Evolutionary conservation across 2,797 vertebrate genomes (phyloP), one percentile per base, ranked within the genome.

Genomic region (Sebastes cheni): DNA sequence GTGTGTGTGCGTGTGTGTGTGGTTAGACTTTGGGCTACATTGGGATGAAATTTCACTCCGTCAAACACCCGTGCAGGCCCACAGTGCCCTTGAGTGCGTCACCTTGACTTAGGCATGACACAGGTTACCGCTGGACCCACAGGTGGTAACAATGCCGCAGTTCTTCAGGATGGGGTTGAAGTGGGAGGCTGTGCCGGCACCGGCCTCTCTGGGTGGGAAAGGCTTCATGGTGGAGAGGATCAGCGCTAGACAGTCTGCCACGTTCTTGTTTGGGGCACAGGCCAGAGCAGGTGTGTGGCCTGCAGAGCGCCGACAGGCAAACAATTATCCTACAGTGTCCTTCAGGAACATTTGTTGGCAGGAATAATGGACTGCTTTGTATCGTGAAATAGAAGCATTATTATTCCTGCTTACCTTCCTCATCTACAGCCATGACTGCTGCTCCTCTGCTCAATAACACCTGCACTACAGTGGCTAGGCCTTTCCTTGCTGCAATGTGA

Each of bases 151-250:
- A 2, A 97, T 97, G 90, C 96, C 89, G 77, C 97, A 99, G 95
- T 98, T 97, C 93, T 98, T 98, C 90, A 98, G 95, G 94, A 96
- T 96, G 94, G 97, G 95, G 95, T 96, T 96, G 93, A 98, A 98
- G 88, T 95, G 95, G 83, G 97, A 85, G 29, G 86, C 55, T 10
- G 95, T 82, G 6, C 75, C 68, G 1, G 61, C 6, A 7, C 81
- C 62, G 23, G 96, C 91, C 87, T 99, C 98, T 95, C 96, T 97
- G 86, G 97, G 96, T 82, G 98, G 96, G 94, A 98, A 98, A 96
- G 97, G 97, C 97, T 97, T 99, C 98, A 99, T 99, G 94, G 97
- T 99, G 95, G 98, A 98, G 80, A 99, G 97, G 95, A 99, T 99
- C 89, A 99, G 95, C 92, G 98, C 97, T 94, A 99, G 96, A 86